Base-by-base conservation (phyloP, 2,113 vertebrate species). In the Chiloscyllium plagiosum region DNA sequence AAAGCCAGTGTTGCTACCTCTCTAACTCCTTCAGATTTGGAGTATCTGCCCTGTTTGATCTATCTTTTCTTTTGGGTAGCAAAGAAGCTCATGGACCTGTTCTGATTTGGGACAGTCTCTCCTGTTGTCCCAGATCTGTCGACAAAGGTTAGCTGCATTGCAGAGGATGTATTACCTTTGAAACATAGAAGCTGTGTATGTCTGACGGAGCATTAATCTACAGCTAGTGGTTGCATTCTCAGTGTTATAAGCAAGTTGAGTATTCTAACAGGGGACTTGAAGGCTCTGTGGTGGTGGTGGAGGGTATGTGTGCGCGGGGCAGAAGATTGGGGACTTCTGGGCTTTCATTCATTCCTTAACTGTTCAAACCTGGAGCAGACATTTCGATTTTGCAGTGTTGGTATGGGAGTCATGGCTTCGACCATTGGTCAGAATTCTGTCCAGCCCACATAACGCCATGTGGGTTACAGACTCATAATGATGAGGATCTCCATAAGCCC, bases 211-310 rank as follows among this genome's bases (percentile, higher is more conserved):
- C 61, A 37, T 20, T 93, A 22, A 66, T 7, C 61, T n/a, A n/a
- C 89, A 66, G 89, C 89, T 66, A 33, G 17, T 65, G n/a, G 19
- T 61, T 68, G 65, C n/a, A 17, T 68, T 93, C 8, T 37, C 19
- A 93, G 61, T 93, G 61, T 93, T 93, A 66, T 68, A 68, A 93
- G 87, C 87, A 92, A 92, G 56, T 92, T 26, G 56, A 66, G n/a
- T 93, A 66, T 93, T 68, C 89, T 66, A 20, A 19, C 61, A 19
- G 33, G 22, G 29, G 17, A 33, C 26, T 10, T 47, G 17, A 83
- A 42, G 19, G 78, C n/a, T 42, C 37, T 22, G 37, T 4, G 4
- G 15, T 47, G 37, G 37, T 1, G 3, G 26, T 24, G 15, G 68
- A 13, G n/a, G n/a, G 26, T 33, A 4, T 12, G 13, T 47, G 13